Conservation (phyloP, 2,113 vertebrate genomes). For the Chaetorhynchus papuensis region DNA sequence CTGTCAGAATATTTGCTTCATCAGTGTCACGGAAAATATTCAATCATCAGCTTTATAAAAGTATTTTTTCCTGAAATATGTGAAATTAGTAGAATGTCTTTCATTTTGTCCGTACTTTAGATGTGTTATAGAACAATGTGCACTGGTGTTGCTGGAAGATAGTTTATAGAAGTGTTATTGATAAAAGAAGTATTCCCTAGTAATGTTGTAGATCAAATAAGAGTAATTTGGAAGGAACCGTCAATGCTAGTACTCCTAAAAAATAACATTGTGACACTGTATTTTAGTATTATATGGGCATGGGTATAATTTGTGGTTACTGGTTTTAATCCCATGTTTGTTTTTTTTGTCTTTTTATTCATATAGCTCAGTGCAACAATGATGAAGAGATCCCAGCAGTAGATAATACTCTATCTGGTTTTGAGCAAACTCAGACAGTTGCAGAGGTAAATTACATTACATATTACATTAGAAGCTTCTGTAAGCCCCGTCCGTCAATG, state of each 20-base stretch:
- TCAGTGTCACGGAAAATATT: not conserved
- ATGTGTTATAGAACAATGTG: not conserved
- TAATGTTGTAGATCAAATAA: not conserved
- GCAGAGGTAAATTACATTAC: constrained; percentile 69
- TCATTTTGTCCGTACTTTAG: not conserved
- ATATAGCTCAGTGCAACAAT: constrained; percentile 60
- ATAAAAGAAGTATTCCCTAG: not conserved
- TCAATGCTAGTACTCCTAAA: not conserved
- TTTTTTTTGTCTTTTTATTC: not conserved
- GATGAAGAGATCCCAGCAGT: constrained; percentile 22
- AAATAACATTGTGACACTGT: not conserved
- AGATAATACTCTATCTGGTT: constrained; percentile 53
- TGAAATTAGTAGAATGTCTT: not conserved
- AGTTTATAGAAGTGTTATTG: not conserved
- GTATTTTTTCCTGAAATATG: not conserved
- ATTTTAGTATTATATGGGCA: not conserved
- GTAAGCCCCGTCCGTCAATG: not conserved
- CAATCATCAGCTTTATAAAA: not conserved
- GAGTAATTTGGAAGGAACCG: not conserved
- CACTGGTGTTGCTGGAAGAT: not conserved
- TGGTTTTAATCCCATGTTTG: not conserved
- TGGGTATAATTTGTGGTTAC: not conserved
- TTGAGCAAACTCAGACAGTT: constrained; percentile 52
- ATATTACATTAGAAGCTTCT: not conserved
- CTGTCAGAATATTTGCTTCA: not conserved